Conservation (phyloP, 2,888 invertebrate species). For the Teleogryllus oceanicus region DNA sequence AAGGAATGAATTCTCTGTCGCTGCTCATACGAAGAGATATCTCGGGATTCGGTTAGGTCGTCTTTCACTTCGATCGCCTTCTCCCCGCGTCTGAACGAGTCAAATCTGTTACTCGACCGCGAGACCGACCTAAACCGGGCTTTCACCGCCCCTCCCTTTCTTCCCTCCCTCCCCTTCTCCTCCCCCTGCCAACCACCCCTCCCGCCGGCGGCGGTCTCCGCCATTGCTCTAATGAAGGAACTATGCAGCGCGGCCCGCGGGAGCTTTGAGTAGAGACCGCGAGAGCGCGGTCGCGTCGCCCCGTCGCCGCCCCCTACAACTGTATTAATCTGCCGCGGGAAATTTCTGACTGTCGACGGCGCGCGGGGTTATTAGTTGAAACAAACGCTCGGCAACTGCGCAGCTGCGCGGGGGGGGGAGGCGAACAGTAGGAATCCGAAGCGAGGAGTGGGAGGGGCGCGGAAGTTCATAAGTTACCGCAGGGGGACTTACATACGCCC, state of each 20-base stretch:
- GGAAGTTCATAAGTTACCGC: background rate
- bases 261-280: background rate
- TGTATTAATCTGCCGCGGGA: slow-evolving; percentile 3
- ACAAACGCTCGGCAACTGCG: background rate
- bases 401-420: background rate
- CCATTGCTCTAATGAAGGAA: background rate
- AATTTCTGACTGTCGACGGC: background rate
- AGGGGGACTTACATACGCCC: background rate
- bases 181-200: too few species aligned
- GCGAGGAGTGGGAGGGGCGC: background rate
- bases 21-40: too few species aligned
- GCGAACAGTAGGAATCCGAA: background rate
- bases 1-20: too few species aligned
- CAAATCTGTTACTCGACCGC: too few species aligned
- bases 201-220: too few species aligned
- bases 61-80: too few species aligned
- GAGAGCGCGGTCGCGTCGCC: background rate
- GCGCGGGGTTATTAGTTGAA: background rate
- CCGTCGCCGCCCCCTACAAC: background rate
- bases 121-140: too few species aligned
- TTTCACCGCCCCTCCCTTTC: too few species aligned
- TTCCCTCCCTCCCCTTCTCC: too few species aligned
- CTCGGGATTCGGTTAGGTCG: too few species aligned
- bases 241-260: background rate
- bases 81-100: too few species aligned